These are phyloP conservation scores for Adelosebastes latens DNA, from an alignment of 2,797 vertebrate genomes.

Conservation along the genomic window DNA sequence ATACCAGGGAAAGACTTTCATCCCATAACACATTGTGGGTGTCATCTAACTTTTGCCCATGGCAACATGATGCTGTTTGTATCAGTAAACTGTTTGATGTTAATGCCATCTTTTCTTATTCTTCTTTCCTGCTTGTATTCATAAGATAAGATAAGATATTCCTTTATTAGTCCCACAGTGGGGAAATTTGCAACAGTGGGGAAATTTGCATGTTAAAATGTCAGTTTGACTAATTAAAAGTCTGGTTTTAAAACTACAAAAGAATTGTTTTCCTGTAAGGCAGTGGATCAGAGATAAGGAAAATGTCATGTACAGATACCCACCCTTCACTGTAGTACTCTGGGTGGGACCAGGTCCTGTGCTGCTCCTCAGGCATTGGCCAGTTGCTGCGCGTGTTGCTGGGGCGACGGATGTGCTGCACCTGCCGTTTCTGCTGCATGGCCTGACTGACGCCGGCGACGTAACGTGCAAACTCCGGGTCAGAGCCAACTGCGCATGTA, in stretches of 20 bases:
- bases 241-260: neutral
- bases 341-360: constrained; percentile 95
- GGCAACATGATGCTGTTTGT: neutral
- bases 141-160: no score
- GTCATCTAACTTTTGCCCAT: no score
- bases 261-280: neutral
- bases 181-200: no score
- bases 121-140: neutral
- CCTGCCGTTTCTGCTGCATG: constrained; percentile 98
- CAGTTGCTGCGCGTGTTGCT: constrained; percentile 92
- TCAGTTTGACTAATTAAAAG: no score
- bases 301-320: constrained; percentile 6
- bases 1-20: neutral
- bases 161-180: no score
- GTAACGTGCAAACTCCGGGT: constrained; percentile 97
- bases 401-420: constrained; percentile 92
- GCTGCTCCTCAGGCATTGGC: constrained; percentile 93
- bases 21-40: neutral
- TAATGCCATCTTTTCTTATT: neutral
- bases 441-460: constrained; percentile 98
- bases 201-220: no score
- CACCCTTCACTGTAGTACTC: constrained; percentile 97
- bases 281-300: neutral
- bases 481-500: constrained; percentile 90
- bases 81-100: neutral